These are phyloP conservation scores for Corapipo altera DNA, from an alignment of 2,113 vertebrate genomes.

Conservation along the genomic window DNA sequence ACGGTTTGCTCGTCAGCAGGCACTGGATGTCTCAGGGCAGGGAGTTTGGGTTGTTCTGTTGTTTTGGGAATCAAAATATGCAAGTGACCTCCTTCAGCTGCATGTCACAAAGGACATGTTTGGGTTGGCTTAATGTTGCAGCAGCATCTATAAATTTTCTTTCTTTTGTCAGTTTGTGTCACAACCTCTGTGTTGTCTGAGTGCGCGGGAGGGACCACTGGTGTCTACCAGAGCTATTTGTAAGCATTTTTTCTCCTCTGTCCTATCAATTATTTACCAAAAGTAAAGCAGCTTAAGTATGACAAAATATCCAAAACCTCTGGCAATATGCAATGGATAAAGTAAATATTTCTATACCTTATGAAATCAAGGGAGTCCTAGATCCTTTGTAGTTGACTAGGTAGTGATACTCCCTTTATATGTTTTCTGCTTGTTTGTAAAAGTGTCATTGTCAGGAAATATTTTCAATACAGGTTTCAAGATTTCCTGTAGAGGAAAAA, in stretches of 20 bases:
- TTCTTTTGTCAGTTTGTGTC: conserved; percentile 46
- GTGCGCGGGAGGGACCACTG: not conserved
- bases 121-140: conserved; percentile 32
- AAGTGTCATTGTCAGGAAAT: not conserved
- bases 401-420: not conserved
- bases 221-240: not conserved
- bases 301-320: not conserved
- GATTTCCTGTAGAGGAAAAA: not conserved
- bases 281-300: not conserved
- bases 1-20: not conserved
- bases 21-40: not conserved
- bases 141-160: conserved; percentile 41
- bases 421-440: not conserved
- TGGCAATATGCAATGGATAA: not conserved
- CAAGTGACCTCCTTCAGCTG: conserved; percentile 12
- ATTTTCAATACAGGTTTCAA: not conserved
- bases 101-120: not conserved
- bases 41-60: not conserved
- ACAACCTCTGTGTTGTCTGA: conserved; percentile 22
- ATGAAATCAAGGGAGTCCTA: not conserved
- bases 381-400: not conserved
- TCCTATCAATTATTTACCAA: conserved; percentile 33
- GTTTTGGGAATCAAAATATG: not conserved
- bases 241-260: conserved; percentile 2
- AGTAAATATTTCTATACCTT: conserved; percentile 2